Conservation (phyloP, 2,113 vertebrate genomes). For the Phalacrocorax brasilianus region DNA sequence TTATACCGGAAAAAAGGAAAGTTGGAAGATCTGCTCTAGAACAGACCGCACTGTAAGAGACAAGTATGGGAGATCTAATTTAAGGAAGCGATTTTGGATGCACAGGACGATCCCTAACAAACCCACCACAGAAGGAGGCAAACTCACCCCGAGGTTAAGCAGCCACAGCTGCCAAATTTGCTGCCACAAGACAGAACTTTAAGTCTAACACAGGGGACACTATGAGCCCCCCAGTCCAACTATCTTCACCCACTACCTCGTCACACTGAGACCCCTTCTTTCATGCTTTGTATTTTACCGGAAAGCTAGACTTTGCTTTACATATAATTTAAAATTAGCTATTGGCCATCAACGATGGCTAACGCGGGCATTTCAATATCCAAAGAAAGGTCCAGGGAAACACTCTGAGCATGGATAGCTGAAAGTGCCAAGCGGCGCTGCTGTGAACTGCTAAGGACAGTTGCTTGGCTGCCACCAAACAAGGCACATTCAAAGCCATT, state of each 20-base stretch:
- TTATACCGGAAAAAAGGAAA: no score
- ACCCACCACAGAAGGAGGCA: neutral
- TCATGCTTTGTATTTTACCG: neutral
- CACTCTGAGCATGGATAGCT: neutral
- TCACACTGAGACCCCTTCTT: neutral
- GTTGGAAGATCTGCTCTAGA: neutral
- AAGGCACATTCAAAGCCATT: neutral
- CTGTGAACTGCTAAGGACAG: neutral
- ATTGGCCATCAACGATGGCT: no score
- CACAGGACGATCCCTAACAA: neutral
- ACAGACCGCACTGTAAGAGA: rapidly evolving
- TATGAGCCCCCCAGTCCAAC: neutral
- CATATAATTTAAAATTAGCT: neutral
- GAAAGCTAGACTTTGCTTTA: neutral
- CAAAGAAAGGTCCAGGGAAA: neutral
- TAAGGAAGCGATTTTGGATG: neutral
- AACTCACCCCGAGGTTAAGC: rapidly evolving
- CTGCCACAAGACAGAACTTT: neutral
- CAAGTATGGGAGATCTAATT: rapidly evolving
- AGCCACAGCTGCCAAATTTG: neutral
- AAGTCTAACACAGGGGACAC: neutral
- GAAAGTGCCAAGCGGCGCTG: neutral
- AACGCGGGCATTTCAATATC: neutral
- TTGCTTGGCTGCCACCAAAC: no score
- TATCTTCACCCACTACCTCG: neutral